Percentiles rank a stretch among this genome's conserved stretches.
Conservation (phyloP, 2,113 vertebrate genomes). For the Phainopepla nitens region DNA sequence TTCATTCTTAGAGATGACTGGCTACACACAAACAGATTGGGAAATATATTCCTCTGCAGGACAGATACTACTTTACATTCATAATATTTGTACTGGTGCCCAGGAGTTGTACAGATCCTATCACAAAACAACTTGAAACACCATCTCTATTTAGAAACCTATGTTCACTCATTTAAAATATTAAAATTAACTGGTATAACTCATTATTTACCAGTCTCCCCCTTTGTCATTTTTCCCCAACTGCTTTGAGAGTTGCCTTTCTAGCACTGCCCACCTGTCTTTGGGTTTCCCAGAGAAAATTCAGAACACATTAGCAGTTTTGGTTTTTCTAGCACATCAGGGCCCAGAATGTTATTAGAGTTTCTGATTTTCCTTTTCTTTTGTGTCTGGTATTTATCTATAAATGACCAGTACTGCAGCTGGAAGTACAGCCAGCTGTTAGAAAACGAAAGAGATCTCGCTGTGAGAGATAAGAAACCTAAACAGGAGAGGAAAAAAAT, state of each 20-base stretch:
- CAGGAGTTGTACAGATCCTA: neutral
- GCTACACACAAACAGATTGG: neutral
- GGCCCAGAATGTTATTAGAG: neutral
- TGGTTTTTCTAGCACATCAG: neutral
- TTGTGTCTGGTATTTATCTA: neutral
- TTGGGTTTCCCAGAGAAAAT: neutral
- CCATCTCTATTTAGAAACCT: neutral
- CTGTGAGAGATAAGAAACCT: neutral
- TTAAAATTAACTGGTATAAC: neutral
- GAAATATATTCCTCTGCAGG: neutral
- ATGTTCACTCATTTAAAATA: neutral
- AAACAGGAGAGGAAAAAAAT: neutral
- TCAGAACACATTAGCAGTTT: neutral
- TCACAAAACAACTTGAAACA: neutral
- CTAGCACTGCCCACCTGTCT: neutral
- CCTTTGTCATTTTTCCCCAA: neutral
- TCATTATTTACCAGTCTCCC: neutral
- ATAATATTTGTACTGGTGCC: neutral
- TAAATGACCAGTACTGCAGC: neutral
- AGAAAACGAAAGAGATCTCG: neutral
- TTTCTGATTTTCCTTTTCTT: neutral
- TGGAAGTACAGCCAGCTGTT: neutral
- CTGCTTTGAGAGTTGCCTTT: neutral
- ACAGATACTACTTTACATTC: neutral
- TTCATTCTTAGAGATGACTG: neutral